phyloP scores from a whole-genome alignment of 2,113 vertebrate species.

The Orientallactaga bullata region DNA sequence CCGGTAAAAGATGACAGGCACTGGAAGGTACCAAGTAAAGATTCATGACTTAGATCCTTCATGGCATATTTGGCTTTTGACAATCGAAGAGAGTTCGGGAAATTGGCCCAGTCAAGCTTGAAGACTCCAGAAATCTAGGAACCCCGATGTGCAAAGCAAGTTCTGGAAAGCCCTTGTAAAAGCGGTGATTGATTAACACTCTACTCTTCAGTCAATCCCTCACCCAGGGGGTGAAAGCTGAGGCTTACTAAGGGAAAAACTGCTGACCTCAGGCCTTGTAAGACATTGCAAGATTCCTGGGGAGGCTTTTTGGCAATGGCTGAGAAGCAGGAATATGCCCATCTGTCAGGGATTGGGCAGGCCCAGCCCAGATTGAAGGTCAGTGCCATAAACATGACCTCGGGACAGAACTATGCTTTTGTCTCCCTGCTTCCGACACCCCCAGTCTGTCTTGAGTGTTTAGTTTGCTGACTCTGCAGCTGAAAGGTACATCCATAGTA shows the following conservation, averaged over 20 bases:
- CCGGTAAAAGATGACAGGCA: background rate
- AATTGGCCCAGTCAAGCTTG: conserved; percentile 8
- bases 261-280: conserved; percentile 27
- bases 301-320: background rate
- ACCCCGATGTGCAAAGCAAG: background rate
- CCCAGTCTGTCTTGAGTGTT: background rate
- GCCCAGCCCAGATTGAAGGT: background rate
- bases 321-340: background rate
- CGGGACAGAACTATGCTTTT: background rate
- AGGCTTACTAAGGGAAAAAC: conserved; percentile 38
- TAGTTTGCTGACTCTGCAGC: conserved; percentile 4
- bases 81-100: conserved; percentile 5
- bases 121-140: background rate
- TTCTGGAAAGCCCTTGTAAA: conserved; percentile 46
- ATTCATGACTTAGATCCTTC: background rate
- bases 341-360: conserved; percentile 8
- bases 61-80: conserved; percentile 23
- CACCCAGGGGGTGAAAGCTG: background rate
- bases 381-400: background rate
- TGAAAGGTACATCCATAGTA: background rate
- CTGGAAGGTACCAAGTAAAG: background rate
- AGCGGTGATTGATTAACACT: conserved; percentile 49
- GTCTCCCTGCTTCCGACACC: background rate
- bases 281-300: background rate
- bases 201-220: background rate